Conservation (phyloP, 2,797 vertebrate species). For the Anguilla obscura region DNA sequence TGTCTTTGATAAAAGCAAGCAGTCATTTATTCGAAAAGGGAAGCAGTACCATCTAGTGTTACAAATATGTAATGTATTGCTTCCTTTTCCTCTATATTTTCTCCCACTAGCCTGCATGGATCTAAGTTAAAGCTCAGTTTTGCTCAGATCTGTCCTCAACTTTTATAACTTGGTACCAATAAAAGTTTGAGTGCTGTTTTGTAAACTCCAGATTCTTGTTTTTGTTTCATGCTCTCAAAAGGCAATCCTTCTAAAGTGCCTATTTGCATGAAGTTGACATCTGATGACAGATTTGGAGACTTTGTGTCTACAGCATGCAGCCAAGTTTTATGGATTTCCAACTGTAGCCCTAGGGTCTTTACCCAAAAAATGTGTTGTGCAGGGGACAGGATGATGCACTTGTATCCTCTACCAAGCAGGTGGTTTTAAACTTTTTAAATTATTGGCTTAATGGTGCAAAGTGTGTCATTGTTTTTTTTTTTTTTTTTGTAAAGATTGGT, state of each 20-base stretch:
- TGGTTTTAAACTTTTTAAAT: no score
- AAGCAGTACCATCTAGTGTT: conserved; percentile 7
- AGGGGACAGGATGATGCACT: no score
- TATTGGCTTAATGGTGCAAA: no score
- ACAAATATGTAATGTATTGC: not conserved
- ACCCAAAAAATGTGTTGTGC: no score
- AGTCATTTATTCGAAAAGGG: not conserved
- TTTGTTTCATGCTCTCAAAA: not conserved
- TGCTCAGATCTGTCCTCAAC: not conserved
- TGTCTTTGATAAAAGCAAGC: not conserved
- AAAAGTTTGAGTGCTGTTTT: not conserved
- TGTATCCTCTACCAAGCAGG: no score
- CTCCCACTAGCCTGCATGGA: not conserved
- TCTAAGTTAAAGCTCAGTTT: not conserved
- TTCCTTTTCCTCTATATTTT: not conserved
- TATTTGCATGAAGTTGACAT: not conserved
- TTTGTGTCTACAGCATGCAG: not conserved
- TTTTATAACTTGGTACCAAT: not conserved
- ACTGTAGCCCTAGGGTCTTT: no score
- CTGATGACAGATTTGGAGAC: not conserved
- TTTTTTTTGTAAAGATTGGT: no score
- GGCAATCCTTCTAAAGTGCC: not conserved
- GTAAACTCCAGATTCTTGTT: not conserved
- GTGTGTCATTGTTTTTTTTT: no score
- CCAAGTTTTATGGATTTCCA: not conserved